A percentile compares a stretch with the other conserved stretches of the same genome.
phyloP scores from a whole-genome alignment of 2,797 vertebrate species.

The Pristis pectinata region DNA sequence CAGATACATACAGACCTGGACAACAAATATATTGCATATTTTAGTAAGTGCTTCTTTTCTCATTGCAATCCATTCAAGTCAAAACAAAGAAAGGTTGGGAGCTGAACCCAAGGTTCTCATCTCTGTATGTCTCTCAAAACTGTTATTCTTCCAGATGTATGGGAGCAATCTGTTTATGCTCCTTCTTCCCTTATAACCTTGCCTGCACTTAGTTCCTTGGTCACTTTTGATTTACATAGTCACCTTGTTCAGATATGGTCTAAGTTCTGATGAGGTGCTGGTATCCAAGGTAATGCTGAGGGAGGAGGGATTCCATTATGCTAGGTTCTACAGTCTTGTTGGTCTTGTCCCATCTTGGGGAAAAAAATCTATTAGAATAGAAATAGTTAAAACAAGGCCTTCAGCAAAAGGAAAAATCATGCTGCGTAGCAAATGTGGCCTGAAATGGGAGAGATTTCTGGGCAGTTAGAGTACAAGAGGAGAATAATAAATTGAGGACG shows the following conservation, averaged over 20 bases:
- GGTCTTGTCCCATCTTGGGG: not conserved
- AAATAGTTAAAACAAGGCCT: not conserved
- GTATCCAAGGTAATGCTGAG: not conserved
- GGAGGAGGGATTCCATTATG: not conserved
- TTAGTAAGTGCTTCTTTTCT: not conserved
- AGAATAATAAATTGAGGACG: not conserved
- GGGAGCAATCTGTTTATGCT: not conserved
- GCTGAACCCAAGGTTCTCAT: not conserved
- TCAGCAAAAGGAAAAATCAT: not conserved
- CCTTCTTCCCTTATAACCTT: not conserved
- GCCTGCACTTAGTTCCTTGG: not conserved
- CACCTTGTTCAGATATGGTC: not conserved
- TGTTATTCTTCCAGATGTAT: not conserved
- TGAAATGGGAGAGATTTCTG: not conserved
- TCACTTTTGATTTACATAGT: not conserved
- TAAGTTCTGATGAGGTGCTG: not conserved
- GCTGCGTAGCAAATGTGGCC: not conserved
- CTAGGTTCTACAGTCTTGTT: not conserved
- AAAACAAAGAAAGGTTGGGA: not conserved
- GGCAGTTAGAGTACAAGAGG: not conserved
- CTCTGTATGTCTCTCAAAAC: not conserved
- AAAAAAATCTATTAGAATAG: not conserved
- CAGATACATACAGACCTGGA: not conserved
- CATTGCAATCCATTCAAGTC: not conserved
- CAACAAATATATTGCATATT: not conserved